Evolutionary conservation across 1,140 invertebrate species (phyloP).

Genomic region (Drosophila setifemur): DNA sequence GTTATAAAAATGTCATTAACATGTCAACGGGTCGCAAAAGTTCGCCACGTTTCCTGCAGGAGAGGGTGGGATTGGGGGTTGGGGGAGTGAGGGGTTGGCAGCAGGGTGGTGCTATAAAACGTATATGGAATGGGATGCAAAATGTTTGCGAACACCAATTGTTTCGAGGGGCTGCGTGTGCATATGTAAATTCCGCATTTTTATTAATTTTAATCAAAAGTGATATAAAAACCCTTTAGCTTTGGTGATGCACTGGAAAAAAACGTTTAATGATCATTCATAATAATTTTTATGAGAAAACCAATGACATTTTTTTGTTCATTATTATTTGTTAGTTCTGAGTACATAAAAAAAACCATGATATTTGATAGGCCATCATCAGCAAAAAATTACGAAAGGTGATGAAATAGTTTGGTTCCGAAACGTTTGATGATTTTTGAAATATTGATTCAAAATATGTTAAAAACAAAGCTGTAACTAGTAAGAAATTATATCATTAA

Average conservation of each 20-base stretch:
- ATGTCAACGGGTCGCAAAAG: slow-evolving; percentile 72
- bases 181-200: slow-evolving; percentile 3
- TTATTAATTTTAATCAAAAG: slow-evolving; percentile 39
- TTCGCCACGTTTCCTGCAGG: slow-evolving; percentile 27
- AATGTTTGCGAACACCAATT: slow-evolving; percentile 36
- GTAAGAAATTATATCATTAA: no score
- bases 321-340: no score
- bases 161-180: slow-evolving; percentile 12
- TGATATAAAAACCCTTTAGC: slow-evolving; percentile 1
- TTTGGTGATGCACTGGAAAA: not conserved
- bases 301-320: no score
- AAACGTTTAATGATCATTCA: not conserved
- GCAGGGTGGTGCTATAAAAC: slow-evolving; percentile 15
- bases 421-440: no score
- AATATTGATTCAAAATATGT: no score
- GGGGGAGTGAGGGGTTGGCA: not conserved
- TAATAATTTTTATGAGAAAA: not conserved
- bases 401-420: no score
- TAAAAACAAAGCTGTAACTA: no score
- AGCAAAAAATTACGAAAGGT: no score
- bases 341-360: no score
- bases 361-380: no score
- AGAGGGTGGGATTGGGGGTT: not conserved
- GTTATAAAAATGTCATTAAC: slow-evolving; percentile 79
- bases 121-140: slow-evolving; percentile 13